Evolutionary conservation across 2,888 invertebrate genomes (phyloP).

Genomic region (Diploptera punctata): DNA sequence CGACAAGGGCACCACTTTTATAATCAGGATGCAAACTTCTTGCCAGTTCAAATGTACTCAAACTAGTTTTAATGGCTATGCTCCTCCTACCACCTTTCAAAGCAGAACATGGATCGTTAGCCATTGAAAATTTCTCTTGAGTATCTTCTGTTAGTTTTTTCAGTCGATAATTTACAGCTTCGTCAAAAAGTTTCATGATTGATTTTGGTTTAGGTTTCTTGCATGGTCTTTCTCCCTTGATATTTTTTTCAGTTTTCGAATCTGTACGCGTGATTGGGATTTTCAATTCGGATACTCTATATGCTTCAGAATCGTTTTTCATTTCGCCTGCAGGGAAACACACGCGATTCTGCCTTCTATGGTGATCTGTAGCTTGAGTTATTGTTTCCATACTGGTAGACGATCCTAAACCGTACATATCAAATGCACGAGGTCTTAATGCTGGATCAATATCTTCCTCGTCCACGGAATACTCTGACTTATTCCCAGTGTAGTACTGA

Average conservation of each 20-base stretch:
- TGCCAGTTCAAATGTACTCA: neutral
- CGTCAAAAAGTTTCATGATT: neutral
- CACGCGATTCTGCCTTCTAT: too few species aligned
- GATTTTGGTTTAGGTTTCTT: neutral
- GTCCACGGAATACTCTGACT: too few species aligned
- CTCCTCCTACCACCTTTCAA: neutral
- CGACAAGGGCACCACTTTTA: neutral
- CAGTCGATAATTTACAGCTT: neutral
- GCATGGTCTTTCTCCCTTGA: neutral
- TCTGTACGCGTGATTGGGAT: too few species aligned
- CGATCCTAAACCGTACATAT: too few species aligned
- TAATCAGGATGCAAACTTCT: constrained; percentile 1
- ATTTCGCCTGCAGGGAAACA: too few species aligned
- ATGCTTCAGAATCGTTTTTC: too few species aligned
- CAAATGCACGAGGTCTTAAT: too few species aligned
- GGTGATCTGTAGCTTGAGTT: too few species aligned
- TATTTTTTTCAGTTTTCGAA: neutral
- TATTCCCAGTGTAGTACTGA: too few species aligned
- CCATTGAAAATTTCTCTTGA: neutral
- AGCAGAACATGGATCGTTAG: neutral
- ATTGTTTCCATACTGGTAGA: too few species aligned
- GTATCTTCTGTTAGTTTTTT: neutral
- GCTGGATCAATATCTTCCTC: too few species aligned
- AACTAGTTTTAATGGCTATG: neutral
- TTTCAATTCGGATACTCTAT: too few species aligned